Base-by-base conservation (phyloP, 1,140 invertebrate genomes). In the Caenorhabditis inopinata region DNA sequence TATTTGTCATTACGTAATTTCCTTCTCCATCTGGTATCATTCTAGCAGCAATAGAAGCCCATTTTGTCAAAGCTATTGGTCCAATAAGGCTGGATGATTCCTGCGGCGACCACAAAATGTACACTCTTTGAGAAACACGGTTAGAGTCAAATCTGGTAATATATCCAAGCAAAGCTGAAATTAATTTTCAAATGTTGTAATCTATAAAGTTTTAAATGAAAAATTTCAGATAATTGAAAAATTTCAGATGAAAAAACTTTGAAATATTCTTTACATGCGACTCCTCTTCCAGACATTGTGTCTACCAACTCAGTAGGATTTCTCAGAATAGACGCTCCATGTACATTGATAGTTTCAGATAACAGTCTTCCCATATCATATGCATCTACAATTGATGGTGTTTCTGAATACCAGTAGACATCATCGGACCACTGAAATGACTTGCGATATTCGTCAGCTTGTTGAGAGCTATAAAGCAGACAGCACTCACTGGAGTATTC, bases 1-100 rank as follows among this genome's bases (percentile, higher is more conserved):
- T 16, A 73, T 73, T 45, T 16, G 21, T 16, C 14, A 23, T 51
- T 51, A 75, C 74, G 48, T 47, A 75, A 18, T 47, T 51, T 48
- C 74, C 47, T 51, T 48, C 48, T 48, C 74, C 74, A 35, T 75
- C 47, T 25, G 74, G 74, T 21, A 75, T 9, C 25, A 75, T 35
- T 51, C 47, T 47, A 3, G 74, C 74, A 25, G 42, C 74, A 14
- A 75, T 25, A 16, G 45, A 47, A 0, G 74, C 74, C 74, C 74
- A 75, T 16, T 75, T 45, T n/a, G 45, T 12, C 0, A 75, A 18
- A 48, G 58, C 12, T 1, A 68, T 38, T 35, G 58, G 58, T 68
- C 74, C 74, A 18, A 3, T 29, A 2, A n/a, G n/a, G 18, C 73
- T 48, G 25, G 74, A 16, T 25, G 74, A 6, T 42, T 75, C 25